Evolutionary conservation across 2,113 vertebrate species (phyloP), one percentile per base, ranked within the genome.

Genomic region (Sphyrna mokarran): DNA sequence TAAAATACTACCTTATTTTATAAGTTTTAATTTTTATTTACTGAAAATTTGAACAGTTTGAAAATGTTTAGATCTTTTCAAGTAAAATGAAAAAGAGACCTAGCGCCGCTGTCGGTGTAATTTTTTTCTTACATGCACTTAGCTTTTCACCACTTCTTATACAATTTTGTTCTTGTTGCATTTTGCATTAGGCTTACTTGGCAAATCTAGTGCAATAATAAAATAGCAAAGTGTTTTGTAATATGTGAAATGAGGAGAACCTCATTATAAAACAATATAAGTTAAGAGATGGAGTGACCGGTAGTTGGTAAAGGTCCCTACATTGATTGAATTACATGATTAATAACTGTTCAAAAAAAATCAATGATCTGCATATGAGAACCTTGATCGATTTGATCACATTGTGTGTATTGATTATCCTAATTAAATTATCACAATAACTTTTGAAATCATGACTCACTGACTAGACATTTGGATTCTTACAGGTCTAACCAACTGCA

Each of bases 251-350:
- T 54, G 40, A 95, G 94, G 69, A 54, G 43, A 95, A 76, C 2
- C 69, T 95, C 43, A 70, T 95, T 76, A 76, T 76, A 48, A 94
- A 95, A 95, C 94, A 95, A 95, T 95, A 26, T 70, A 54, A 90
- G 23, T 90, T 90, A 90, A 72, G 68, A 70, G 48, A 4, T 6
- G 23, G 69, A 72, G 69, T 93, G 63, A 22, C 89, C 89, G 18
- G 89, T 93, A 63, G 61, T 93, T 66, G 33, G 33, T 66, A 95
- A 95, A 95, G 68, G 20, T 37, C 43, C 26, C 69, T 72, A n/a
- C 68, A 54, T 95, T 70, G 94, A 95, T 95, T 95, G 33, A 72
- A 72, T 23, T 13, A 43, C 26, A 26, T 95, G 69, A 54, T 95
- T 76, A 72, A 95, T 37, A 95, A 95, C 22, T 54, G 40, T 95